Conservation (phyloP, 1,140 invertebrate genomes). For the Drosophila serrata region DNA sequence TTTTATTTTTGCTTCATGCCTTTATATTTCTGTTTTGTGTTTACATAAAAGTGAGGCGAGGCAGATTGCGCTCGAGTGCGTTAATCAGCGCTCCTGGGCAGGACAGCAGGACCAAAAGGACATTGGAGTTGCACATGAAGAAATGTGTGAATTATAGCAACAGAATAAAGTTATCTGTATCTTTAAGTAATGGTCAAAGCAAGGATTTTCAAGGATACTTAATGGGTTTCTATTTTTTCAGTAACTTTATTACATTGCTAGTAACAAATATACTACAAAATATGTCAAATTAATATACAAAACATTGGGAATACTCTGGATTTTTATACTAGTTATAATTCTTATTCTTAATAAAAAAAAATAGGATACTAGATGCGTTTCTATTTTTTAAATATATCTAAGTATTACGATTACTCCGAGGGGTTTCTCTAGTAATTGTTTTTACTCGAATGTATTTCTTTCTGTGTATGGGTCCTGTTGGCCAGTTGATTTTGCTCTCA, state of each 20-base stretch:
- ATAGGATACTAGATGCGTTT: no score
- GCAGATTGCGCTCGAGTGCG: slow-evolving; percentile 82
- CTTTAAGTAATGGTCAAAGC: not conserved
- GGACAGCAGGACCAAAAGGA: slow-evolving; percentile 15
- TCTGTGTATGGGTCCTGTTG: slow-evolving; percentile 4
- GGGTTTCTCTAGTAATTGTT: not conserved
- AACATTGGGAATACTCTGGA: not conserved
- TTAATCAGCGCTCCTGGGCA: slow-evolving; percentile 78
- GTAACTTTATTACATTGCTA: not conserved
- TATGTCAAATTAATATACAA: not conserved
- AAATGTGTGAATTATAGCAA: not conserved
- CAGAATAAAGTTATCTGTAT: not conserved
- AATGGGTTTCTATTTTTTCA: not conserved
- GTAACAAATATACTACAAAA: not conserved
- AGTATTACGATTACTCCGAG: no score
- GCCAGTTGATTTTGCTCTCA: slow-evolving; percentile 56
- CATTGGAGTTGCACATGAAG: slow-evolving; percentile 14
- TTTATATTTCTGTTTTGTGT: slow-evolving; percentile 83
- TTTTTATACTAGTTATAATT: no score
- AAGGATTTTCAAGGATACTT: not conserved
- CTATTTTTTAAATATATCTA: no score
- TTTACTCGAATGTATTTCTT: not conserved
- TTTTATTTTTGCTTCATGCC: slow-evolving; percentile 75
- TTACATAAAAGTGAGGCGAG: slow-evolving; percentile 83
- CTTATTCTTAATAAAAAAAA: no score